Percentiles rank a stretch among this genome's conserved stretches.
phyloP scores from a whole-genome alignment of 1,140 invertebrate species.

The Semibalanus balanoides region DNA sequence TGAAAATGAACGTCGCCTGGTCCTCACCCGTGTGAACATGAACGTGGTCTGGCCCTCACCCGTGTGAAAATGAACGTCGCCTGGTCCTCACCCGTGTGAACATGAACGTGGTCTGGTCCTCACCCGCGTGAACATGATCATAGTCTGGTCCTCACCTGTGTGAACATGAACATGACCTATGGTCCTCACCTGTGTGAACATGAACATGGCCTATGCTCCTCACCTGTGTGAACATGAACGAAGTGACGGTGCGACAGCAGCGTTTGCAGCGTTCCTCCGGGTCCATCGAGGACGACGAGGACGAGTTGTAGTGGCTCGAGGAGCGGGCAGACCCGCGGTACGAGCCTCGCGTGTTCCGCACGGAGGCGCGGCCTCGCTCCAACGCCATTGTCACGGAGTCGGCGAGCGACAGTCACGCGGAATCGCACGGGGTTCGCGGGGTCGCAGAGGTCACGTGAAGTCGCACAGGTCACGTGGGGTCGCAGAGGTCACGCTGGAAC shows the following conservation, averaged over 20 bases:
- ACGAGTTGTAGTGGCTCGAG: constrained; percentile 48
- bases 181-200: background rate
- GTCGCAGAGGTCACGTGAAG: too few relatives aligned
- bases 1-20: constrained; percentile 45
- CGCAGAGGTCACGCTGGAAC: too few relatives aligned
- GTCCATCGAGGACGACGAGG: constrained; percentile 39
- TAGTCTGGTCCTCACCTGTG: too few relatives aligned
- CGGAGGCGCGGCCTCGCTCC: constrained; percentile 19
- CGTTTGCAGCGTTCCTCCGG: constrained; percentile 38
- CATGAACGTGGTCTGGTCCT: too few relatives aligned
- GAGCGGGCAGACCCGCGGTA: constrained; percentile 8
- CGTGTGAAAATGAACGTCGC: too few relatives aligned
- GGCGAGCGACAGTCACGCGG: too few relatives aligned
- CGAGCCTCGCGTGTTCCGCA: constrained; percentile 21
- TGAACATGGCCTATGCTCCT: constrained; percentile 69
- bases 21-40: constrained; percentile 82
- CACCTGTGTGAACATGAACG: constrained; percentile 80
- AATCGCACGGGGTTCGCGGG: too few relatives aligned
- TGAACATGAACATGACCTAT: too few relatives aligned
- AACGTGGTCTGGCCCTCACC: too few relatives aligned
- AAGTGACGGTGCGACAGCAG: constrained; percentile 65
- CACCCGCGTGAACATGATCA: too few relatives aligned
- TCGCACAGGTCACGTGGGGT: too few relatives aligned
- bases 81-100: too few relatives aligned
- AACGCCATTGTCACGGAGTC: background rate